Conservation (phyloP, 2,113 vertebrate species). For the Odontophorus gujanensis region DNA sequence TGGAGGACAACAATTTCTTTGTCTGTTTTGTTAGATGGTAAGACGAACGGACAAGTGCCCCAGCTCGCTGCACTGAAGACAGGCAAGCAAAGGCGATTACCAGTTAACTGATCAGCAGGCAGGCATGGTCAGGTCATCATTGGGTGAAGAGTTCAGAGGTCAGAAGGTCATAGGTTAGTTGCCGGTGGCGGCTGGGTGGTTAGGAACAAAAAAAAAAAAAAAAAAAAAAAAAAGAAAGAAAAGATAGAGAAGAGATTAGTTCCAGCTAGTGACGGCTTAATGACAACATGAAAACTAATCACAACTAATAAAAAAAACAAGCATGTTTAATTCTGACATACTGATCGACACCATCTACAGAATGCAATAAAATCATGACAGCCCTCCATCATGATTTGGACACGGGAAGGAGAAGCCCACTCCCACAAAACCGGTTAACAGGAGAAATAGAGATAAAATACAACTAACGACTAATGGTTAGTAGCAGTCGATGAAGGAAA, state of each 20-base stretch:
- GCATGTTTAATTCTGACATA: slow-evolving; percentile 88
- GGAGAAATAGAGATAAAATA: slow-evolving; percentile 86
- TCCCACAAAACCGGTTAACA: slow-evolving; percentile 85
- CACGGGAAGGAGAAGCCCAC: slow-evolving; percentile 84
- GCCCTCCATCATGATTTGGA: slow-evolving; percentile 89
- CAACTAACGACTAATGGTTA: slow-evolving; percentile 88
- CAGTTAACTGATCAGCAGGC: slow-evolving; percentile 99
- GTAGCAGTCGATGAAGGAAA: slow-evolving; percentile 89
- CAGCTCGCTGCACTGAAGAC: slow-evolving; percentile 90
- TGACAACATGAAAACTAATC: slow-evolving; percentile 99
- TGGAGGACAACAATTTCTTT: slow-evolving; percentile 85
- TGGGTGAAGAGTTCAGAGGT: slow-evolving; percentile 99
- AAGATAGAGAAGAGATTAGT: slow-evolving; percentile 99
- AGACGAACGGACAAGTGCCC: slow-evolving; percentile 89
- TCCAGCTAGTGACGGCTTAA: slow-evolving; percentile 99
- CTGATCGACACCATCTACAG: slow-evolving; percentile 87
- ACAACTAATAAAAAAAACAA: slow-evolving; percentile 91
- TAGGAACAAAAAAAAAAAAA: slow-evolving; percentile 87
- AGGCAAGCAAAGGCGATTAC: slow-evolving; percentile 93
- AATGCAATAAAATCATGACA: slow-evolving; percentile 91
- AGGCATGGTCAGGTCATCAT: slow-evolving; percentile 99
- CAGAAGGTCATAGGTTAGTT: slow-evolving; percentile 99
- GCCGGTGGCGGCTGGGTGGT: slow-evolving; percentile 99
- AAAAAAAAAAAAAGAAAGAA: slow-evolving; percentile 84
- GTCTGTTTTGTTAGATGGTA: slow-evolving; percentile 89